Percentiles rank a stretch among this genome's conserved stretches.
Conservation (phyloP, 2,797 vertebrate genomes). For the Amazona ochrocephala region DNA sequence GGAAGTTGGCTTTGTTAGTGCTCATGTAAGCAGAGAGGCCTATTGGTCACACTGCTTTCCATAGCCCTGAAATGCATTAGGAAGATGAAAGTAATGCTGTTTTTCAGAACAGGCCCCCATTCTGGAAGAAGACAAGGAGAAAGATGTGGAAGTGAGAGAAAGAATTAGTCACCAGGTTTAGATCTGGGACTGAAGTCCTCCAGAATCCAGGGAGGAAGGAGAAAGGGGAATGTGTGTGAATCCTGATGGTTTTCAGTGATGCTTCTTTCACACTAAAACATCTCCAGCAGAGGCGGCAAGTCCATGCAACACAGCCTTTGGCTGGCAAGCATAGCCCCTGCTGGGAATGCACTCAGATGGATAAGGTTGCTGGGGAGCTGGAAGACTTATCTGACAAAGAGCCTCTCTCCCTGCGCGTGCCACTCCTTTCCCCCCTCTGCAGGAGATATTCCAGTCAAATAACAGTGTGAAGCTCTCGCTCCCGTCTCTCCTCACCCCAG, state of each 20-base stretch:
- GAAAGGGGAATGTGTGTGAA: background rate
- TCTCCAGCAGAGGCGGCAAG: background rate
- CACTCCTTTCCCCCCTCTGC: background rate
- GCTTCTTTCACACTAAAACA: background rate
- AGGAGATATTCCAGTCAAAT: slow-evolving; percentile 11
- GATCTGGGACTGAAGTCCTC: background rate
- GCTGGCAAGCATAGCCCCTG: background rate
- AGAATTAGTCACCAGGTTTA: background rate
- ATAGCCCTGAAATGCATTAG: background rate
- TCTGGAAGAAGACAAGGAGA: background rate
- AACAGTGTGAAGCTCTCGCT: background rate
- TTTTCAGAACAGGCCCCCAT: background rate
- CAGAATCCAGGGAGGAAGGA: background rate
- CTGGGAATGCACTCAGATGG: slow-evolving; percentile 16
- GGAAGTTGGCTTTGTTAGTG: background rate
- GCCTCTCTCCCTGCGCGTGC: slow-evolving; percentile 14
- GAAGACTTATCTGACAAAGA: slow-evolving; percentile 39
- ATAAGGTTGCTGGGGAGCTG: slow-evolving; percentile 30
- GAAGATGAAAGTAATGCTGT: background rate
- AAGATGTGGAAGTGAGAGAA: background rate
- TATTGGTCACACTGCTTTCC: background rate
- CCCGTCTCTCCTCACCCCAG: background rate
- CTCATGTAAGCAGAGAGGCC: background rate
- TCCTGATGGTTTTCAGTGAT: background rate
- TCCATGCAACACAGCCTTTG: background rate